Evolutionary conservation across 2,113 vertebrate species (phyloP), one percentile per base, ranked within the genome.

Genomic region (Lepisosteus oculatus): DNA sequence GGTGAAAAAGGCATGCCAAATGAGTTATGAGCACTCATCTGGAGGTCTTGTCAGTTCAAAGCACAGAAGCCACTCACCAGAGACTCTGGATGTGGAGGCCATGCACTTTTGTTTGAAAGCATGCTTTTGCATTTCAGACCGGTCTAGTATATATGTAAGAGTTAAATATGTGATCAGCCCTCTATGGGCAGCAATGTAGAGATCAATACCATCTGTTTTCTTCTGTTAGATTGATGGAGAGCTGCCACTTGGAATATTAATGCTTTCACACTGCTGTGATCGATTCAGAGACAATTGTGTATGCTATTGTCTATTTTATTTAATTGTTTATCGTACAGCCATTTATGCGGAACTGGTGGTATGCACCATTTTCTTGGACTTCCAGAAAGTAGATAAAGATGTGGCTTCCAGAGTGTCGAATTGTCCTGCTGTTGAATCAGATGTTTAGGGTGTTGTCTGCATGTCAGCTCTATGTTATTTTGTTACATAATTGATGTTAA

Each of bases 31-130:
- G 59, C 59, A 6, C 6, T 61, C 59, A 61, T 61, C 17, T 29
- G 13, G 59, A 61, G 59, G 59, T 61, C 59, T 61, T 61, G 14
- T 61, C 59, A 61, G 59, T 61, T 61, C 59, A 61, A 9, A 14
- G 59, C 59, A 6, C 59, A 61, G 59, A 61, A 61, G 59, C 59
- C 59, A 61, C 13, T 51, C 59, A 9, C 17, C 14, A 6, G 59
- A 61, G 59, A 29, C 59, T 13, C 17, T 61, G 59, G 17, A 14
- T 9, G 17, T 51, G 6, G 14, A 61, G 59, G 59, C 59, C 59
- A 14, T 61, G 59, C 13, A 9, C 59, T 61, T 14, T 13, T 9
- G 17, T 13, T 61, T 14, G 5, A 61, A 13, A n/a, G 6, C 14
- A 8, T 29, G 29, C 59, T 61, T 61, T 61, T 13, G 1, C 17